Percentiles rank a stretch among this genome's conserved stretches.
Conservation (phyloP, 2,888 invertebrate species). For the Papilio protenor region DNA sequence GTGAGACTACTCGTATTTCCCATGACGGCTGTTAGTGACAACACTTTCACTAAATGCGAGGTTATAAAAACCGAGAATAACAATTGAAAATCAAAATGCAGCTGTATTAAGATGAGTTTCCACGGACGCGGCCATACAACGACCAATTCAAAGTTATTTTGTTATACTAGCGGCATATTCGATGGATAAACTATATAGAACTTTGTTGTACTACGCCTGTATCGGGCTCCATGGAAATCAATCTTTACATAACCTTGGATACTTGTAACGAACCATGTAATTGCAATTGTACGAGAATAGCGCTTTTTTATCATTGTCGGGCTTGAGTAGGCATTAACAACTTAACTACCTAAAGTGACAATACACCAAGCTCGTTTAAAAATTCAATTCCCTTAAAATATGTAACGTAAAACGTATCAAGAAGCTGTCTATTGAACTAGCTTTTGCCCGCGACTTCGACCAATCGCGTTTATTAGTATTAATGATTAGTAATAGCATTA, state of each 20-base stretch:
- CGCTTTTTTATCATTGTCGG: not conserved
- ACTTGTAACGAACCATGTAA: slow-evolving; percentile 21
- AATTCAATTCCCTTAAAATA: not conserved
- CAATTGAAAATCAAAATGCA: slow-evolving; percentile 2
- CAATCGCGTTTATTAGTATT: too few species aligned
- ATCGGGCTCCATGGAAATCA: not conserved
- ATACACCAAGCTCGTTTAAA: not conserved
- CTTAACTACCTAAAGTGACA: not conserved
- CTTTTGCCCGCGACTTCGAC: too few species aligned
- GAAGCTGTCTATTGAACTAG: too few species aligned
- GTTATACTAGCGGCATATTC: not conserved
- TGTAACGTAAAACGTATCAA: not conserved
- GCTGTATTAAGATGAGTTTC: not conserved
- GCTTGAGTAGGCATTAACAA: not conserved
- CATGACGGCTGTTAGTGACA: not conserved
- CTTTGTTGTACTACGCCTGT: not conserved
- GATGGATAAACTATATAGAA: not conserved
- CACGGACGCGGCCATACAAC: not conserved
- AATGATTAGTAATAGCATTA: too few species aligned
- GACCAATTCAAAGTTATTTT: not conserved
- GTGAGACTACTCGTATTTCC: not conserved
- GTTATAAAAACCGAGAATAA: slow-evolving; percentile 9
- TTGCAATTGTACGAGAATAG: slow-evolving; percentile 14
- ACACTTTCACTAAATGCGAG: slow-evolving; percentile 10
- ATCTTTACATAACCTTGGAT: not conserved